Evolutionary conservation across 1,140 invertebrate genomes (phyloP).

Genomic region (Mycetomoellerius zeteki): DNA sequence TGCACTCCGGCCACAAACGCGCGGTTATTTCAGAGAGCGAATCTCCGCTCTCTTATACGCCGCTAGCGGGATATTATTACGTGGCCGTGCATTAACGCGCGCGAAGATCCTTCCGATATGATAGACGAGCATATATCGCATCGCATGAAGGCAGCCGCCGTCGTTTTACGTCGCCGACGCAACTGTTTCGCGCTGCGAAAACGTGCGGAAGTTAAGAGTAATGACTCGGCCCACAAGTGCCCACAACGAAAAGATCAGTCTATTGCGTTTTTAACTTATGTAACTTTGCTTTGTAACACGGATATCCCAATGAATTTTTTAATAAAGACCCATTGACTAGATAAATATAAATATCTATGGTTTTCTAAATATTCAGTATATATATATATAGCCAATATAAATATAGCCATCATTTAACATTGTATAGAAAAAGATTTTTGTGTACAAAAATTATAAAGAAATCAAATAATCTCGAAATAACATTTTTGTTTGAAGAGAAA

Average conservation of each 20-base stretch:
- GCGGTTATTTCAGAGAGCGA: constrained; percentile 79
- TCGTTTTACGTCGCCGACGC: constrained; percentile 6
- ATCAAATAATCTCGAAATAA: neutral
- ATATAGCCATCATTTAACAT: neutral
- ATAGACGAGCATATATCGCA: constrained; percentile 55
- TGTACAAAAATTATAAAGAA: neutral
- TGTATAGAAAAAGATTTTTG: neutral
- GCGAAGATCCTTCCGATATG: constrained; percentile 51
- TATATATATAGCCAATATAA: too few species aligned
- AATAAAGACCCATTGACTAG: neutral
- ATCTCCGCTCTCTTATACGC: constrained; percentile 67
- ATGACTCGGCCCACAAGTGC: neutral
- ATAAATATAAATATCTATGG: neutral
- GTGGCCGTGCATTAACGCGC: constrained; percentile 48
- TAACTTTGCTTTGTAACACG: neutral
- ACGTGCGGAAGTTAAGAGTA: constrained; percentile 28
- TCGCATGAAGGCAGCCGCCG: constrained; percentile 18
- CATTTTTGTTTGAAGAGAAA: neutral
- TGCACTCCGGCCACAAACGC: constrained; percentile 67
- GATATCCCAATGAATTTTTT: neutral
- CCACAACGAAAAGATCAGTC: constrained; percentile 23
- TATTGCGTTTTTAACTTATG: neutral
- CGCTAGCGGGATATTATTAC: constrained; percentile 75
- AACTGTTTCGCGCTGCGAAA: constrained; percentile 26
- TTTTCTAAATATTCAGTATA: neutral